These are phyloP conservation scores for Peromyscus eremicus DNA, from an alignment of 2,797 vertebrate genomes.

Conservation along the genomic window DNA sequence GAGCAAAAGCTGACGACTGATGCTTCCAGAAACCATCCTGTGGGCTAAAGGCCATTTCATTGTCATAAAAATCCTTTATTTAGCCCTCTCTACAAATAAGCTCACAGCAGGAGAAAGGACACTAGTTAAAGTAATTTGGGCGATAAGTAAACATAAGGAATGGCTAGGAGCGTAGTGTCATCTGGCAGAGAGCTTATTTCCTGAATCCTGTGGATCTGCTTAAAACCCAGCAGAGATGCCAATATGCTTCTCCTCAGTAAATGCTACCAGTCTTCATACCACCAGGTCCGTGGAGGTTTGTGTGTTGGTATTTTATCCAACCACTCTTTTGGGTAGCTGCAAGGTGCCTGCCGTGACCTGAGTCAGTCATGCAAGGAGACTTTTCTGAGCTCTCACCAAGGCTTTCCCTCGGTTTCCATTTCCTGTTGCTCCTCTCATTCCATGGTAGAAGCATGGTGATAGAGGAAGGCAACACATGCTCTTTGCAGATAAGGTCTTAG, in stretches of 20 bases:
- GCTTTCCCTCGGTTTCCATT: conserved; percentile 50
- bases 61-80: conserved; percentile 82
- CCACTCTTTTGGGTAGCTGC: conserved; percentile 52
- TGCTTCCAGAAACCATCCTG: conserved; percentile 66
- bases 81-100: conserved; percentile 79
- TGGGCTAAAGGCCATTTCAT: conserved; percentile 71
- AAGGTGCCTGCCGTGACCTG: conserved; percentile 56
- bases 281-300: conserved; percentile 58
- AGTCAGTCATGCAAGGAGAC: conserved; percentile 67
- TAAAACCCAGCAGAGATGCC: conserved; percentile 83
- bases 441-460: neutral
- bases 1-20: conserved; percentile 46
- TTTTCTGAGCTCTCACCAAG: conserved; percentile 1
- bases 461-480: neutral
- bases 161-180: conserved; percentile 81
- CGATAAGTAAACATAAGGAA: conserved; percentile 80
- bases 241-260: conserved; percentile 82
- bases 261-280: conserved; percentile 68
- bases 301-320: neutral
- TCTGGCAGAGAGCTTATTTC: conserved; percentile 84
- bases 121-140: conserved; percentile 79
- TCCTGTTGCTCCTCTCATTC: conserved; percentile 37
- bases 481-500: conserved; percentile 55
- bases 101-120: conserved; percentile 82
- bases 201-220: conserved; percentile 82